Conservation (phyloP, 2,888 invertebrate species). For the Athrips mouffetella region DNA sequence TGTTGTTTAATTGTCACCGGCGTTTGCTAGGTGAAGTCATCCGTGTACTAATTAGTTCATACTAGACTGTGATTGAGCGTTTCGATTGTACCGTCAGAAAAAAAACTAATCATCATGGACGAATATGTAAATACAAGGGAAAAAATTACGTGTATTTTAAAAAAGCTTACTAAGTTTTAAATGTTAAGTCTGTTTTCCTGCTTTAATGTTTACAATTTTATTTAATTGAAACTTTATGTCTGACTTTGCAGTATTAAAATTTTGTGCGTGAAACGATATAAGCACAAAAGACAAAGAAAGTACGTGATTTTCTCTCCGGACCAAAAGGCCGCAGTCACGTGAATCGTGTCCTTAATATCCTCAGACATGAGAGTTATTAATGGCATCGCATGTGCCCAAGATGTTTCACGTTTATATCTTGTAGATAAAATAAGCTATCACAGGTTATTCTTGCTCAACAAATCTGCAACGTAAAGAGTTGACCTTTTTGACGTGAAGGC, state of each 20-base stretch:
- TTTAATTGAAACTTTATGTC: too few species aligned
- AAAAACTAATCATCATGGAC: too few species aligned
- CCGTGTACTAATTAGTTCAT: not conserved
- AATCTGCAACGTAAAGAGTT: not conserved
- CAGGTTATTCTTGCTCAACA: not conserved
- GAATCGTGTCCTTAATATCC: not conserved
- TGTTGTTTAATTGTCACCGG: conserved; percentile 4
- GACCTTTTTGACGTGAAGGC: conserved; percentile 1
- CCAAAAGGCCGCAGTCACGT: conserved; percentile 2
- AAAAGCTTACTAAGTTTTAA: too few species aligned
- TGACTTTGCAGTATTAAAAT: too few species aligned
- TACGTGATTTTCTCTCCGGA: not conserved
- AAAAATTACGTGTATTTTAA: too few species aligned
- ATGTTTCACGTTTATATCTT: not conserved
- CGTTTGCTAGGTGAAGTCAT: not conserved
- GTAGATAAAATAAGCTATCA: not conserved
- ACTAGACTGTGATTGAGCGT: not conserved
- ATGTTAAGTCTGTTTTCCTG: too few species aligned
- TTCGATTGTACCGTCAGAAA: too few species aligned
- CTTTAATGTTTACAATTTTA: too few species aligned
- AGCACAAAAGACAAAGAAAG: conserved; percentile 1
- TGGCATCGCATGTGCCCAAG: conserved; percentile 3
- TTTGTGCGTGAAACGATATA: too few species aligned
- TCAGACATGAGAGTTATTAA: conserved; percentile 1
- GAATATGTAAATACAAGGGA: too few species aligned